These are phyloP conservation scores for Caenorhabditis angaria DNA, from an alignment of 2,888 invertebrate species.

Conservation along the genomic window DNA sequence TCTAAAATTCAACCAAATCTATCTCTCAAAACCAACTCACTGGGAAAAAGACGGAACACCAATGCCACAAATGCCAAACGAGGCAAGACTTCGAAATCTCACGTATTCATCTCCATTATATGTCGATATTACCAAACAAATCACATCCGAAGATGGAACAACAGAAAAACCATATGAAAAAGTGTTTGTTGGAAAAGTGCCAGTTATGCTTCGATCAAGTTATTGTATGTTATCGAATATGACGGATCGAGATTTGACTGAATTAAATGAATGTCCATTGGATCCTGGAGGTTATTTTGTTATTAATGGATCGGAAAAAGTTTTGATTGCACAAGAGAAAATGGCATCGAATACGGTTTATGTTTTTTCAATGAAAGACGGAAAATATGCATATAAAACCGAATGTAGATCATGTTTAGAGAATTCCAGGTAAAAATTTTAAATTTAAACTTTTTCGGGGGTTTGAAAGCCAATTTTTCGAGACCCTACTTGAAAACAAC, in stretches of 20 bases:
- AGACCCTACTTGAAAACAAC: too few relatives aligned
- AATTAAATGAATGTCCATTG: slow-evolving; percentile 97
- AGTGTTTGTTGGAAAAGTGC: slow-evolving; percentile 87
- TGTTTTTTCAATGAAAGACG: slow-evolving; percentile 99
- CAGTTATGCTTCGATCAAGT: slow-evolving; percentile 96
- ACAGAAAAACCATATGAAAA: slow-evolving; percentile 82
- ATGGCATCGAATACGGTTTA: slow-evolving; percentile 99
- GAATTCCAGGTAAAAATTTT: slow-evolving; percentile 79
- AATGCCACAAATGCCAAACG: slow-evolving; percentile 99
- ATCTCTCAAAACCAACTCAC: slow-evolving; percentile 97
- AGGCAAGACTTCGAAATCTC: slow-evolving; percentile 89
- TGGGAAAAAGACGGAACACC: slow-evolving; percentile 99
- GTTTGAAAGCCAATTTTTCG: too few relatives aligned
- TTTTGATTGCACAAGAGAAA: slow-evolving; percentile 98
- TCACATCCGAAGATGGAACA: slow-evolving; percentile 82
- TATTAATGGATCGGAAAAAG: slow-evolving; percentile 98
- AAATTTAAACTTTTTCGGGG: too few relatives aligned
- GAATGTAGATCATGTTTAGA: slow-evolving; percentile 95
- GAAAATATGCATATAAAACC: slow-evolving; percentile 97
- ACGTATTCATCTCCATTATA: slow-evolving; percentile 95
- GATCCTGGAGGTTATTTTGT: slow-evolving; percentile 99
- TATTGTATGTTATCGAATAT: slow-evolving; percentile 93
- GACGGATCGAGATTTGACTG: slow-evolving; percentile 97
- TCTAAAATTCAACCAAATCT: slow-evolving; percentile 97
- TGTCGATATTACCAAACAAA: slow-evolving; percentile 91